Evolutionary conservation across 2,888 invertebrate genomes (phyloP).

Genomic region (Cyrtodaria siliqua): DNA sequence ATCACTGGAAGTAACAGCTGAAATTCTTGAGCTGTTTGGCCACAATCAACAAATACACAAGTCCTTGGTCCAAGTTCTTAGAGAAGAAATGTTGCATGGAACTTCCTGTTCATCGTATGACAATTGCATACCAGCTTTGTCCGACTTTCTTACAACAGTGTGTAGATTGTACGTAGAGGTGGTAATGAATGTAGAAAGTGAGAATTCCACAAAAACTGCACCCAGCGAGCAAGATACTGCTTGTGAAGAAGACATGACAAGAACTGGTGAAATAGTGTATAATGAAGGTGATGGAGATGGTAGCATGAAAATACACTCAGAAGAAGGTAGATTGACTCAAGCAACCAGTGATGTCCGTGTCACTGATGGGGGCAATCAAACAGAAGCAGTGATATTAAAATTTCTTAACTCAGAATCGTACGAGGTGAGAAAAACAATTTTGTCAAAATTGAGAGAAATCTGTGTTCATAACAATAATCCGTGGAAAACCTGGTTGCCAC

Average conservation of each 20-base stretch:
- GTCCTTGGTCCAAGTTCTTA: constrained; percentile 10
- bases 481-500: no score
- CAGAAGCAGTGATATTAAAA: constrained; percentile 19
- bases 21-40: constrained; percentile 25
- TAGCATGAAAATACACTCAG: no score
- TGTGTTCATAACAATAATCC: not conserved
- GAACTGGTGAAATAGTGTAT: not conserved
- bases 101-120: constrained; percentile 21
- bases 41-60: constrained; percentile 1
- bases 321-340: no score
- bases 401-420: constrained; percentile 48
- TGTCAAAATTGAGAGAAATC: constrained; percentile 15
- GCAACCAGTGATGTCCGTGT: no score
- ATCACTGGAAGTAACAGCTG: constrained; percentile 62
- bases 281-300: no score
- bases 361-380: no score
- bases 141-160: constrained; percentile 63
- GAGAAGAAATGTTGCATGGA: constrained; percentile 27
- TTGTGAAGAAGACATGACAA: not conserved
- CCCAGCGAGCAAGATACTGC: no score
- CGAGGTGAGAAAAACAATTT: constrained; percentile 49
- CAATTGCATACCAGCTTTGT: constrained; percentile 61
- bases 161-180: constrained; percentile 31
- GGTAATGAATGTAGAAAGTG: no score
- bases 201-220: no score